Base-by-base conservation (phyloP, 2,888 invertebrate species). In the Helleia helle region DNA sequence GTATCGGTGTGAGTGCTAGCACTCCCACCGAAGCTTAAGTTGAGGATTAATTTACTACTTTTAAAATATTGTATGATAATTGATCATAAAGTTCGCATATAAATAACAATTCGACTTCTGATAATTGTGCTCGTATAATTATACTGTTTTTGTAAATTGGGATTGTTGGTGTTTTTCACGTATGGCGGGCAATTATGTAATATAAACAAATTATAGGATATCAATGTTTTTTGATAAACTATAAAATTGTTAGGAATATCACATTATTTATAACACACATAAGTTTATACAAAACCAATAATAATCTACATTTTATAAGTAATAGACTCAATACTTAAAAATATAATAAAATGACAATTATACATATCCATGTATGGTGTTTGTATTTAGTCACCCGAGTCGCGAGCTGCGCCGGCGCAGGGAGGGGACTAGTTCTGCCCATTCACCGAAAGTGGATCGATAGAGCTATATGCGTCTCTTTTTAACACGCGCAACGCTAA, bases 381-480 rank as follows among this genome's bases (percentile, higher is more conserved):
- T 42, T 31, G 34, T 58, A 65, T 59, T 65, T 75, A 72, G 81
- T 77, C 76, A 77, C 77, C 75, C 73, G 62, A 71, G 65, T 59
- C n/a, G 51, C 63, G 70, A 75, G 73, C 74, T 71, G 65, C 81
- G 76, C 73, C 52, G 49, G 71, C 75, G 79, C 68, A 60, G 69
- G 69, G 75, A 60, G 74, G 76, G 74, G 62, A 54, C 54, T 61
- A 63, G 80, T 56, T 76, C 83, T 56, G 75, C 81, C 83, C 81
- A 76, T 71, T 68, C 56, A 56, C 53, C 59, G 51, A 46, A 49
- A 47, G 47, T 44, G 57, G 36, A 59, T 48, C 51, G 52, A 62
- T 62, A 64, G 61, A 79, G 65, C 59, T 73, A 74, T 65, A 57
- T 31, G 40, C 54, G 62, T 83, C 83, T 69, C 71, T 54, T 49